phyloP scores from a whole-genome alignment of 1,140 invertebrate species.

The Grapholita molesta region DNA sequence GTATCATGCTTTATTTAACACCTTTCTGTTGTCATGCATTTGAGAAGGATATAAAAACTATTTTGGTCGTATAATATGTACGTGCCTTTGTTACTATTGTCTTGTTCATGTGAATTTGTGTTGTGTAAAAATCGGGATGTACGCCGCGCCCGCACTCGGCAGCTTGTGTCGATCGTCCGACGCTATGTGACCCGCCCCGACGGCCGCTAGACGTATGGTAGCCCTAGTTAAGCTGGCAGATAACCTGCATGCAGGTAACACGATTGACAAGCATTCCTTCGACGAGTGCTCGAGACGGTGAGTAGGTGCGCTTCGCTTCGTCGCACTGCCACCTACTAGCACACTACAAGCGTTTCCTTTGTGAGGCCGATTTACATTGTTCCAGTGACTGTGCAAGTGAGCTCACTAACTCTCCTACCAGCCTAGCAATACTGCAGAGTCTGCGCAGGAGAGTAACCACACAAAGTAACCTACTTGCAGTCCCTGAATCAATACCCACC shows the following conservation, averaged over 20 bases:
- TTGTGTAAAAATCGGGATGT: slow-evolving; percentile 60
- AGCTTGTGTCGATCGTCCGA: slow-evolving; percentile 66
- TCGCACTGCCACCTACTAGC: not conserved
- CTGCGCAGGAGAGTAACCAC: slow-evolving; percentile 25
- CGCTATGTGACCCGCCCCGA: slow-evolving; percentile 64
- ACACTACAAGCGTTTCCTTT: not conserved
- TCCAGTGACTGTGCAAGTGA: not conserved
- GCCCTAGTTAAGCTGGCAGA: slow-evolving; percentile 62
- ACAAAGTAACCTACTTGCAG: not conserved
- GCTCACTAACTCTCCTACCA: not conserved
- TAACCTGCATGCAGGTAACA: slow-evolving; percentile 62
- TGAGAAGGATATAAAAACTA: slow-evolving; percentile 67
- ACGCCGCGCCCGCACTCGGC: slow-evolving; percentile 70
- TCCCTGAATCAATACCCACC: not conserved
- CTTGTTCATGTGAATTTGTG: slow-evolving; percentile 77
- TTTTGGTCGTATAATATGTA: slow-evolving; percentile 75
- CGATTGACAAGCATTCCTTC: slow-evolving; percentile 59
- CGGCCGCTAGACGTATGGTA: slow-evolving; percentile 56
- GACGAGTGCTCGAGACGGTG: slow-evolving; percentile 67
- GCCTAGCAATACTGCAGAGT: not conserved
- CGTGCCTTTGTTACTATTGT: slow-evolving; percentile 65
- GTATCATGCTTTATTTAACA: slow-evolving; percentile 54
- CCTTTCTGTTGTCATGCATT: slow-evolving; percentile 57
- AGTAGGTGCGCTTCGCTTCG: slow-evolving; percentile 59
- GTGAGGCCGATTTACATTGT: slow-evolving; percentile 15